A percentile compares a stretch with the other conserved stretches of the same genome.
Conservation (phyloP, 2,888 invertebrate species). For the Eilema caniola region DNA sequence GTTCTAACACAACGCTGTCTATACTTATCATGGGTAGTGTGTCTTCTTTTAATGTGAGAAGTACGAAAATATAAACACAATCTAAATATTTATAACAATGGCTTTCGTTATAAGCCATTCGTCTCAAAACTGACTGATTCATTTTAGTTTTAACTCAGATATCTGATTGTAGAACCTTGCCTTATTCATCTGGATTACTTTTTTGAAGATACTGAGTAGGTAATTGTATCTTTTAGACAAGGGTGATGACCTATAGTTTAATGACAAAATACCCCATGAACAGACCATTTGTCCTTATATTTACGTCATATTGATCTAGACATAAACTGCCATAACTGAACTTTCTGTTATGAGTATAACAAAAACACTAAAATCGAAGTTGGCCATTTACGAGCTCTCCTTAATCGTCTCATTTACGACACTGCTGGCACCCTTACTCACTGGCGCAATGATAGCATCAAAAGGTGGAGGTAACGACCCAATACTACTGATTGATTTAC, state of each 20-base stretch:
- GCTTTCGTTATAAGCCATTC: not conserved
- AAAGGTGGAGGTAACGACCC: slow-evolving; percentile 57
- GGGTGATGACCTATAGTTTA: not conserved
- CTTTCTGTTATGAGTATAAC: slow-evolving; percentile 18
- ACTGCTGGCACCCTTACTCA: slow-evolving; percentile 43
- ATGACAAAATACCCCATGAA: not conserved
- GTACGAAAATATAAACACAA: not conserved
- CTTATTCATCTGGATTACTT: not conserved
- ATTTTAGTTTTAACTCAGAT: not conserved
- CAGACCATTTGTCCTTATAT: not conserved
- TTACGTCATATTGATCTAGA: not conserved
- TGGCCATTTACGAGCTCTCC: slow-evolving; percentile 60
- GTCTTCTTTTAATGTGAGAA: not conserved
- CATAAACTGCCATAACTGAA: slow-evolving; percentile 10
- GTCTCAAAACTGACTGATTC: not conserved
- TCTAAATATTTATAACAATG: too few relatives aligned
- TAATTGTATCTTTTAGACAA: not conserved
- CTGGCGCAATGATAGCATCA: slow-evolving; percentile 35
- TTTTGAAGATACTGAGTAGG: too few relatives aligned
- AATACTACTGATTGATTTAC: slow-evolving; percentile 67
- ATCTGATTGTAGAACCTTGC: not conserved
- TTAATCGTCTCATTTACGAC: slow-evolving; percentile 75
- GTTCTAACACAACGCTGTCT: too few relatives aligned
- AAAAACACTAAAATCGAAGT: slow-evolving; percentile 49
- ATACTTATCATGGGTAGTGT: too few relatives aligned